These are phyloP conservation scores for Diadophis punctatus DNA, from an alignment of 2,113 vertebrate genomes.

Conservation along the genomic window DNA sequence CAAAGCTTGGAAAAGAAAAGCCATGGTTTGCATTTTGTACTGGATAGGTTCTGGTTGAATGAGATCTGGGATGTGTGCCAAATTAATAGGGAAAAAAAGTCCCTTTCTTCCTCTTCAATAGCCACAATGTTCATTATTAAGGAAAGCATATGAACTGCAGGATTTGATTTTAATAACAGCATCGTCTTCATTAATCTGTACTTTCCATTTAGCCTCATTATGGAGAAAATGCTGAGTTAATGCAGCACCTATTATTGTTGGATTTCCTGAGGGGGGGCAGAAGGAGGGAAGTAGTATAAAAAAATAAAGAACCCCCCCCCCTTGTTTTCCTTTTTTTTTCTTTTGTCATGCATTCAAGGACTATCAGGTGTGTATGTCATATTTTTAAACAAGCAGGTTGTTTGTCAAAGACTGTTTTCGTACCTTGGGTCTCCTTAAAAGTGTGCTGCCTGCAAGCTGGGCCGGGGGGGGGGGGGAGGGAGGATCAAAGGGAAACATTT, in stretches of 20 bases:
- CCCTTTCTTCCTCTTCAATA: slow-evolving; percentile 86
- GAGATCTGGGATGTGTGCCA: slow-evolving; percentile 94
- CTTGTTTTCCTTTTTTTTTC: slow-evolving; percentile 49
- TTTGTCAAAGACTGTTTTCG: slow-evolving; percentile 65
- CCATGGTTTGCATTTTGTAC: slow-evolving; percentile 79
- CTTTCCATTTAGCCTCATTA: slow-evolving; percentile 80
- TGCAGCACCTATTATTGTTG: slow-evolving; percentile 70
- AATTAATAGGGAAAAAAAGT: slow-evolving; percentile 86
- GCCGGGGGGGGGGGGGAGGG: neutral
- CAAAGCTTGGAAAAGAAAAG: slow-evolving; percentile 78
- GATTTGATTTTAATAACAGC: slow-evolving; percentile 95
- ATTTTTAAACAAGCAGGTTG: slow-evolving; percentile 61
- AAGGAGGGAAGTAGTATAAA: neutral
- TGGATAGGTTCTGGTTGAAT: slow-evolving; percentile 94
- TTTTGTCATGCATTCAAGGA: slow-evolving; percentile 71
- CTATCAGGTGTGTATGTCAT: slow-evolving; percentile 76
- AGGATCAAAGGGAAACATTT: slow-evolving; percentile 14
- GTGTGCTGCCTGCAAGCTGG: neutral
- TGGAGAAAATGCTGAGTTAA: slow-evolving; percentile 77
- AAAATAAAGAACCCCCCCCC: neutral
- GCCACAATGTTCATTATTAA: slow-evolving; percentile 89
- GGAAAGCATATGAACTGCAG: slow-evolving; percentile 83
- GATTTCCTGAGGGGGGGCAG: slow-evolving; percentile 61
- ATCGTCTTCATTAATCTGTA: slow-evolving; percentile 87
- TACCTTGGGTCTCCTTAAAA: slow-evolving; percentile 49